Percentiles rank a stretch among this genome's conserved stretches.
phyloP scores from a whole-genome alignment of 2,797 vertebrate species.

The Anguilla anguilla region DNA sequence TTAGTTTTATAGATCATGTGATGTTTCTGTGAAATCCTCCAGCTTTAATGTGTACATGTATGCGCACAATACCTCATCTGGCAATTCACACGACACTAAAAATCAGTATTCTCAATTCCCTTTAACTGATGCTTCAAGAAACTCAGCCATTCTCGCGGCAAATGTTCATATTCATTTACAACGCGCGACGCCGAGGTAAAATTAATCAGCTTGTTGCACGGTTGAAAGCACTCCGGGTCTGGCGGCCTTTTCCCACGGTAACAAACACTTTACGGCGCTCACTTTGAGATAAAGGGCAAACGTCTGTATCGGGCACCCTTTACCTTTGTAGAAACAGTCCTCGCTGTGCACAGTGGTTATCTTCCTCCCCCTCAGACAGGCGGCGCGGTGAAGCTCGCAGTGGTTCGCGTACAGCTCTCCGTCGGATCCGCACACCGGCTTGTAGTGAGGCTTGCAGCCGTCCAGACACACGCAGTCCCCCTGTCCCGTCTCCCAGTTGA shows the following conservation, averaged over 20 bases:
- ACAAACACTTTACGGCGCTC: neutral
- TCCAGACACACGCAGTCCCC: slow-evolving; percentile 90
- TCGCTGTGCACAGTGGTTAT: slow-evolving; percentile 92
- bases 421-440: slow-evolving; percentile 93
- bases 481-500: slow-evolving; percentile 74
- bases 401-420: slow-evolving; percentile 94
- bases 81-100: neutral
- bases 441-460: slow-evolving; percentile 87
- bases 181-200: neutral
- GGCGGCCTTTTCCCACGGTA: neutral
- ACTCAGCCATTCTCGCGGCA: neutral
- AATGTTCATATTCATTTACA: neutral
- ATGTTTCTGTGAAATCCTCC: neutral
- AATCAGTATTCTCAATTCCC: neutral
- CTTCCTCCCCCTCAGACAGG: slow-evolving; percentile 83
- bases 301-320: slow-evolving; percentile 28
- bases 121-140: neutral
- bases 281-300: neutral
- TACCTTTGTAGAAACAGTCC: slow-evolving; percentile 97
- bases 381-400: slow-evolving; percentile 90
- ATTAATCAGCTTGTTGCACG: neutral
- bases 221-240: neutral
- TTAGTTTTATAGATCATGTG: too few relatives aligned
- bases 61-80: neutral
- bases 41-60: neutral